A percentile compares a stretch with the other conserved stretches of the same genome.
These are phyloP conservation scores for Balanococcus diminutus DNA, from an alignment of 2,888 invertebrate species.

Conservation along the genomic window DNA sequence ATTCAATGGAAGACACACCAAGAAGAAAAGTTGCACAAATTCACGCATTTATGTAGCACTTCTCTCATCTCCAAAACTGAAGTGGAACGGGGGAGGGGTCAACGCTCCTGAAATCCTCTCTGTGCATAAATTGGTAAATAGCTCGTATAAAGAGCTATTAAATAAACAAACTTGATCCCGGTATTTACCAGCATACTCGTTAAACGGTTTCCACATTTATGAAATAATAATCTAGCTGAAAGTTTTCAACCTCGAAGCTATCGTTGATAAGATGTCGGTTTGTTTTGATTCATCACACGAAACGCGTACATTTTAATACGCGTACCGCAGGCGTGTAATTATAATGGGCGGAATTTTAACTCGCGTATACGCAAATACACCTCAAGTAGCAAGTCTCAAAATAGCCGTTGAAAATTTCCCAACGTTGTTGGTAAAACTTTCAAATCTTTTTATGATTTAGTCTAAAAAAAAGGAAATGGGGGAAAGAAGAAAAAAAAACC, in stretches of 20 bases:
- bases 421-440: not conserved
- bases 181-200: not conserved
- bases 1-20: no score
- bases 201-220: not conserved
- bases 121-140: not conserved
- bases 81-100: no score
- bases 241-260: not conserved
- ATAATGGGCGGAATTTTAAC: not conserved
- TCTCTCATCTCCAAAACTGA: no score
- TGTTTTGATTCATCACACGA: not conserved
- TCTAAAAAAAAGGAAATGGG: not conserved
- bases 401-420: constrained; percentile 20
- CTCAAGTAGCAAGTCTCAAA: not conserved
- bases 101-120: no score
- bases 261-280: not conserved
- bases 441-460: constrained; percentile 47
- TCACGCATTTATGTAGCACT: no score
- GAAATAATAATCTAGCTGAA: constrained; percentile 3
- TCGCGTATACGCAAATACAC: not conserved
- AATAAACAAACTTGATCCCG: not conserved
- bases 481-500: not conserved
- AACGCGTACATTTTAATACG: not conserved
- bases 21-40: no score
- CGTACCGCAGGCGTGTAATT: not conserved
- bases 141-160: not conserved